A percentile compares a stretch with the other conserved stretches of the same genome.
Evolutionary conservation across 1,140 invertebrate genomes (phyloP).

Genomic region (Pemphigus obesinymphae): DNA sequence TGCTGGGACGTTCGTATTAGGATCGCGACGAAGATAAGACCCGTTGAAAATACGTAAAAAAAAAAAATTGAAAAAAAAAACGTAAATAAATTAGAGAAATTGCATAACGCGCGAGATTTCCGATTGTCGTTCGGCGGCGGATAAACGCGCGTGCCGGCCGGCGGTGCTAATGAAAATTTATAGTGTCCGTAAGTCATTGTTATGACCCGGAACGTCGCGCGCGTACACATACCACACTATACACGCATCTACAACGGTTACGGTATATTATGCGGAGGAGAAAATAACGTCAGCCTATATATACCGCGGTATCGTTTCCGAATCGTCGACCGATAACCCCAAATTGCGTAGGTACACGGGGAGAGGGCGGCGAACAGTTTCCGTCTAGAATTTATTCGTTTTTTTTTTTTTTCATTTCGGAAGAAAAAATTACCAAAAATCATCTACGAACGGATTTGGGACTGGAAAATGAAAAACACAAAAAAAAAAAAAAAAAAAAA

Average conservation of each 20-base stretch:
- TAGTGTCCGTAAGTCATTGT: constrained; percentile 36
- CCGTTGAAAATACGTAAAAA: background rate
- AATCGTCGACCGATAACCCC: background rate
- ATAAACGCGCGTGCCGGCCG: constrained; percentile 12
- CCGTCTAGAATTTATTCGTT: too few relatives aligned
- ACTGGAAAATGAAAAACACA: background rate
- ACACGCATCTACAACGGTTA: background rate
- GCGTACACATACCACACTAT: background rate
- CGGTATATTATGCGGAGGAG: background rate
- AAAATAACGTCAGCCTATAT: background rate
- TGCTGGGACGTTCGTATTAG: too few relatives aligned
- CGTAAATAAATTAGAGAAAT: constrained; percentile 8
- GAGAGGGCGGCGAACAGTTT: too few relatives aligned
- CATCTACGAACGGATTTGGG: background rate
- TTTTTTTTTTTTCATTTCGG: too few relatives aligned
- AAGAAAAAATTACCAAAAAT: background rate
- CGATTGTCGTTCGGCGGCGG: constrained; percentile 8
- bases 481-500: background rate
- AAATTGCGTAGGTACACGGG: too few relatives aligned
- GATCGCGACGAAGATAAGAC: background rate
- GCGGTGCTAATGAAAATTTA: constrained; percentile 38
- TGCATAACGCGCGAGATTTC: background rate
- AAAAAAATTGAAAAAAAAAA: background rate
- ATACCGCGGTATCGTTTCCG: background rate
- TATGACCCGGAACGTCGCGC: constrained; percentile 3